Base-by-base conservation (phyloP, 2,113 vertebrate genomes). In the Coptodon rendalli region DNA sequence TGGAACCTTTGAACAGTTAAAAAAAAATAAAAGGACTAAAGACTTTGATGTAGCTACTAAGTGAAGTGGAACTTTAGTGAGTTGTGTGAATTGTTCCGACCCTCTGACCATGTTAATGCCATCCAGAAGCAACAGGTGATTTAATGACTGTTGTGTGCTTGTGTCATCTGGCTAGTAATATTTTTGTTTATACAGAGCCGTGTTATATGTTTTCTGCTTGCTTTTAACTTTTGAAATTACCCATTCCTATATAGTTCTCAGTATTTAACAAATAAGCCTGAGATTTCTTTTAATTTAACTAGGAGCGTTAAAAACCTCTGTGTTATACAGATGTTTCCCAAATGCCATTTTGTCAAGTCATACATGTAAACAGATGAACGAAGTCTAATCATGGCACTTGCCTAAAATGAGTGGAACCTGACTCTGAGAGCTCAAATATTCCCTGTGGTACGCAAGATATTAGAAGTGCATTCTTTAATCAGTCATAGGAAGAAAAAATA, bases 1-100 rank as follows among this genome's bases (percentile, higher is more conserved):
- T 81, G 59, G 71, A 90, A 82, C 54, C 52, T 81, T 68, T 91
- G 71, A 86, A 87, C 86, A 81, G 61, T 89, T 50, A 57, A 78
- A 68, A 78, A 68, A 90, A 78, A 78, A 61, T 61, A 90, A 85
- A 78, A 52, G 43, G 56, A 78, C 57, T 40, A 86, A 85, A 57
- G 48, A 36, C 83, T 87, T 87, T 88, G 71, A 84, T 87, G 56
- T 45, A 27, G 43, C 29, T 12, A 16, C 22, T 84, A 54, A 89
- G 80, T 80, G 17, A 71, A 86, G 40, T 53, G 34, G 27, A 79
- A 61, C 19, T 54, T 54, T n/a, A 22, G 22, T 22, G 68, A 57
- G 59, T 29, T 71, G 38, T 82, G 73, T 81, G 63, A 89, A 31
- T 59, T 56, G 38, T 57, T 85, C 22, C 40, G 40, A 13, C 19